phyloP scores from a whole-genome alignment of 2,113 vertebrate species.

The Anolis sagrei region DNA sequence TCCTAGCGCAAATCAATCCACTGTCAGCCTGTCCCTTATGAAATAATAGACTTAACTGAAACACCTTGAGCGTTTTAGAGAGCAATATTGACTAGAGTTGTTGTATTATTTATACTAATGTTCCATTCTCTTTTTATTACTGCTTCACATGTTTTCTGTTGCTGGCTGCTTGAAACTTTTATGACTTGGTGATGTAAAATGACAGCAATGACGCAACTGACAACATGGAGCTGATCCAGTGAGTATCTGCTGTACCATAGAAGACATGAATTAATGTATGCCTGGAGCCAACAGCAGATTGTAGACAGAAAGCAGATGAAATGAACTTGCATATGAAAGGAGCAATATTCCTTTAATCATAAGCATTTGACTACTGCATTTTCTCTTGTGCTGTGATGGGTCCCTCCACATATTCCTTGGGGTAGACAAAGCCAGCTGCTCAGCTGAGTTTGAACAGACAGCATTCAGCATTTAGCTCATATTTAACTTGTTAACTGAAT shows the following conservation, averaged over 20 bases:
- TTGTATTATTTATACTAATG: background rate
- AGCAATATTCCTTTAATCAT: constrained; percentile 38
- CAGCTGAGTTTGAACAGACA: constrained; percentile 62
- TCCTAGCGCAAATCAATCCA: too few species aligned
- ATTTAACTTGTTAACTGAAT: constrained; percentile 66
- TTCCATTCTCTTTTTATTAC: background rate
- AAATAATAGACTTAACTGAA: too few species aligned
- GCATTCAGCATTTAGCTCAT: constrained; percentile 63
- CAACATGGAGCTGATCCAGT: constrained; percentile 21
- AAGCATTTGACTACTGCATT: constrained; percentile 47
- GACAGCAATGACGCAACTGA: background rate
- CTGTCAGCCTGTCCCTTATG: too few species aligned
- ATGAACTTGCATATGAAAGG: constrained; percentile 34
- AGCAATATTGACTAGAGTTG: too few species aligned
- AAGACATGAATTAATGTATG: background rate
- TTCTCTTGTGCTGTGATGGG: constrained; percentile 44
- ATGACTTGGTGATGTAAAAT: background rate
- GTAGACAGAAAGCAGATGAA: constrained; percentile 42
- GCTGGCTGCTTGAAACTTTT: background rate
- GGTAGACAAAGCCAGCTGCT: constrained; percentile 54
- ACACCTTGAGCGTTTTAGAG: too few species aligned
- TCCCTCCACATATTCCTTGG: constrained; percentile 49
- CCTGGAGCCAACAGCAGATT: constrained; percentile 8
- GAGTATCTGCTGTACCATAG: constrained; percentile 24
- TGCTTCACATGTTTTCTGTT: background rate